Percentiles rank a stretch among this genome's conserved stretches.
phyloP scores from a whole-genome alignment of 2,888 invertebrate genomes.

The Prosopocoilus inquinatus region DNA sequence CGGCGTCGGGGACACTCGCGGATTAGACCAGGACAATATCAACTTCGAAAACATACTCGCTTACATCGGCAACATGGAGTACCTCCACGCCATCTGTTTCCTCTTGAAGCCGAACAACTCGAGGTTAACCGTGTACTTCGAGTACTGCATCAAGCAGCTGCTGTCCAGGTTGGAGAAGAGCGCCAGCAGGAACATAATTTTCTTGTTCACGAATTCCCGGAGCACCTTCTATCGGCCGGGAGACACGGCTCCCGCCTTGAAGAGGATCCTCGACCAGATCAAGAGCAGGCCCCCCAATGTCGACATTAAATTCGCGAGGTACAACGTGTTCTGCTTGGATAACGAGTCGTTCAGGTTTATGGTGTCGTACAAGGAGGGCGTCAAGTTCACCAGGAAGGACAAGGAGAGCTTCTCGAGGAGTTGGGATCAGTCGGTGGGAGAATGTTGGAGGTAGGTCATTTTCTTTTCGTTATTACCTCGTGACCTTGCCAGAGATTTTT shows the following conservation, averaged over 20 bases:
- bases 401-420: slow-evolving; percentile 27
- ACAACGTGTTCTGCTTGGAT: slow-evolving; percentile 44
- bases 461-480: background rate
- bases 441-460: slow-evolving; percentile 17
- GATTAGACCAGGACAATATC: slow-evolving; percentile 26
- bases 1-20: slow-evolving; percentile 36
- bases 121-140: slow-evolving; percentile 38
- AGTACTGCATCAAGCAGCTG: slow-evolving; percentile 42
- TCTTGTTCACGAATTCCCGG: slow-evolving; percentile 42
- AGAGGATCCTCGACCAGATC: slow-evolving; percentile 33
- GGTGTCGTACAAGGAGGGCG: slow-evolving; percentile 35
- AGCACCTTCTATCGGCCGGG: slow-evolving; percentile 38
- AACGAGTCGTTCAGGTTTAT: slow-evolving; percentile 43
- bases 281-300: slow-evolving; percentile 31
- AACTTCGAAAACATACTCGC: slow-evolving; percentile 33
- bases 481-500: too few relatives aligned
- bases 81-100: slow-evolving; percentile 42
- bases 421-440: slow-evolving; percentile 31
- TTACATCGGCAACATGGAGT: slow-evolving; percentile 36
- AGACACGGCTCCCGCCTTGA: slow-evolving; percentile 35
- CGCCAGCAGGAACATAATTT: slow-evolving; percentile 42
- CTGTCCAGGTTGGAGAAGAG: slow-evolving; percentile 42
- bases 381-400: slow-evolving; percentile 24
- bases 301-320: slow-evolving; percentile 31
- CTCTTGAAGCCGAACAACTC: slow-evolving; percentile 39